Evolutionary conservation across 2,888 invertebrate species (phyloP).

Genomic region (Cheilosia grossa): DNA sequence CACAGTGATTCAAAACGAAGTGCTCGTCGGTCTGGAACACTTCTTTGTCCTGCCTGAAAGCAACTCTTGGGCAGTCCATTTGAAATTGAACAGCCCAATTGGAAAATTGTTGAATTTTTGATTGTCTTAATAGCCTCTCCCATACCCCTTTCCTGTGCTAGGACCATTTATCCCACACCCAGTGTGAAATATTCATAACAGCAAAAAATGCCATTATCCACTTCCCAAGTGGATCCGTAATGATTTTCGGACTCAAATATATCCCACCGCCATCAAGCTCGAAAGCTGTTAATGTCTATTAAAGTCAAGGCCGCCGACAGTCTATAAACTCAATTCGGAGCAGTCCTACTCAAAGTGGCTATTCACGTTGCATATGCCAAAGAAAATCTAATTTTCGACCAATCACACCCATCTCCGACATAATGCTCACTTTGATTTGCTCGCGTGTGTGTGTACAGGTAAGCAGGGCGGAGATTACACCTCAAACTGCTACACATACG

Average conservation of each 20-base stretch:
- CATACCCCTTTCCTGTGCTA: too few species aligned
- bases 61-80: too few species aligned
- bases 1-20: too few species aligned
- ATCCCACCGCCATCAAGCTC: background rate
- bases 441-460: conserved; percentile 22
- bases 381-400: conserved; percentile 62
- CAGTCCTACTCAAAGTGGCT: background rate
- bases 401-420: conserved; percentile 41
- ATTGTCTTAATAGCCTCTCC: too few species aligned
- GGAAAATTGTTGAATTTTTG: too few species aligned
- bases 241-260: background rate
- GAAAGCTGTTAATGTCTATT: conserved; percentile 22
- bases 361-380: conserved; percentile 23
- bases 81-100: too few species aligned
- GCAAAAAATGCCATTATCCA: background rate
- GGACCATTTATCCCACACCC: too few species aligned
- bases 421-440: conserved; percentile 9
- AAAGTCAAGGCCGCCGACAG: conserved; percentile 17
- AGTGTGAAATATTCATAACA: too few species aligned
- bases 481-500: conserved; percentile 45
- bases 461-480: conserved; percentile 25
- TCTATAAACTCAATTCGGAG: conserved; percentile 37
- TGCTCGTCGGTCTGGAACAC: too few species aligned
- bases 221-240: background rate
- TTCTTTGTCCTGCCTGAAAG: too few species aligned